These are phyloP conservation scores for Neodiprion pinetum DNA, from an alignment of 1,140 invertebrate species.

Conservation along the genomic window DNA sequence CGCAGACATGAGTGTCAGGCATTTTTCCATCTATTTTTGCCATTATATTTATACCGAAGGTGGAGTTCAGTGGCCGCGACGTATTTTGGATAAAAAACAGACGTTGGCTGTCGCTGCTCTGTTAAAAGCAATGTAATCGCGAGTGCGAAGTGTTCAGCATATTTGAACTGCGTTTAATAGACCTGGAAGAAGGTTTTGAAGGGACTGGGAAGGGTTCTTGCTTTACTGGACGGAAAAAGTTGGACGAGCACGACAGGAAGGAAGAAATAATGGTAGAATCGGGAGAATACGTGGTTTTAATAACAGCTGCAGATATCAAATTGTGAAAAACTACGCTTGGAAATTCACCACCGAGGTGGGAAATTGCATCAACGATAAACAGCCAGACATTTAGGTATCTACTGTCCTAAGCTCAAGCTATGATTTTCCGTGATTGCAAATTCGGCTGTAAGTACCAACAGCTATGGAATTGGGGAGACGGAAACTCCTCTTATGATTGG, in stretches of 20 bases:
- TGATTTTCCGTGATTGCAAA: too few species aligned
- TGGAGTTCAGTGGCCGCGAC: too few species aligned
- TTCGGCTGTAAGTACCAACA: background rate
- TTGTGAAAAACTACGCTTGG: too few species aligned
- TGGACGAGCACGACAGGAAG: background rate
- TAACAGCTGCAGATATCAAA: background rate
- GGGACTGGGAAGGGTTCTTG: background rate
- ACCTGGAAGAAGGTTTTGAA: background rate
- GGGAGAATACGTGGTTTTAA: background rate
- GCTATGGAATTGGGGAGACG: background rate
- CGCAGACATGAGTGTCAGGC: too few species aligned
- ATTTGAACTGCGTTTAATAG: background rate
- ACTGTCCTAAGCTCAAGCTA: too few species aligned
- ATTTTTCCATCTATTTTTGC: too few species aligned
- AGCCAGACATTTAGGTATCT: too few species aligned
- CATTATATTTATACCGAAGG: too few species aligned
- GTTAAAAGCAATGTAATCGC: background rate
- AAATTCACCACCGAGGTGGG: too few species aligned
- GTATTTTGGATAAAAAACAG: too few species aligned
- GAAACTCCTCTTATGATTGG: background rate
- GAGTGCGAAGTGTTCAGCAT: background rate
- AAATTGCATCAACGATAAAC: too few species aligned
- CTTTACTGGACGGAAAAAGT: background rate
- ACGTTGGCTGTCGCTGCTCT: too few species aligned
- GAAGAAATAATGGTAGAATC: background rate